These are phyloP conservation scores for Pyrochroa serraticornis DNA, from an alignment of 2,888 invertebrate species.

Conservation along the genomic window DNA sequence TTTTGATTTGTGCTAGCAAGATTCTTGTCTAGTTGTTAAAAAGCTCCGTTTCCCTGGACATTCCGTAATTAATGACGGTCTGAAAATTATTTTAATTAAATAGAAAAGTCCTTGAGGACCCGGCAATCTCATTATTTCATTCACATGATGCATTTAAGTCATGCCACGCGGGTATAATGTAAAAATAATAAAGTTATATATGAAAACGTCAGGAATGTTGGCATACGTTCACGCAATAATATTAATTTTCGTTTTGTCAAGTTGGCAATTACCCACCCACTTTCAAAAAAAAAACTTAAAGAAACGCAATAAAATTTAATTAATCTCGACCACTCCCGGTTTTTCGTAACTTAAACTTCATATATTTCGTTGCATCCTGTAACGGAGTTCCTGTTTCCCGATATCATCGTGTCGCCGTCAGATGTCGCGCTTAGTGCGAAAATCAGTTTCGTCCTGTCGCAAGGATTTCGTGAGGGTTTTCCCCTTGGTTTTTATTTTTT, in stretches of 20 bases:
- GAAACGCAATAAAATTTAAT: no score
- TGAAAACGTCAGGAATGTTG: slow-evolving; percentile 4
- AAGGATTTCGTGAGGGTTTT: no score
- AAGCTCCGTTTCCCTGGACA: neutral
- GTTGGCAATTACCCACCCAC: neutral
- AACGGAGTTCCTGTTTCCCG: no score
- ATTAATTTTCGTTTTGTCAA: slow-evolving; percentile 3
- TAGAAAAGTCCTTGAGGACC: slow-evolving; percentile 14
- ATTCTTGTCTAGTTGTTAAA: neutral
- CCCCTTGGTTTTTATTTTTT: no score
- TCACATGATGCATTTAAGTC: slow-evolving; percentile 16
- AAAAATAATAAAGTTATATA: slow-evolving; percentile 22
- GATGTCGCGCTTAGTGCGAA: no score
- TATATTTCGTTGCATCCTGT: no score
- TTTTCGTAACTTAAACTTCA: no score
- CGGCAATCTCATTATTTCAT: slow-evolving; percentile 22
- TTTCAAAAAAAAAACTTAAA: no score
- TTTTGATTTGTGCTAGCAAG: no score
- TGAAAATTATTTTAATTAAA: slow-evolving; percentile 19
- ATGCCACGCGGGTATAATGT: slow-evolving; percentile 11
- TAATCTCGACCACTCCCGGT: no score
- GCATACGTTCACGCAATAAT: slow-evolving; percentile 3
- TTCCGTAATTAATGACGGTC: neutral
- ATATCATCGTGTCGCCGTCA: no score
- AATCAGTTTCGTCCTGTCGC: no score